Evolutionary conservation across 2,113 vertebrate species (phyloP), one percentile per base, ranked within the genome.

Genomic region (Hydropotes inermis): DNA sequence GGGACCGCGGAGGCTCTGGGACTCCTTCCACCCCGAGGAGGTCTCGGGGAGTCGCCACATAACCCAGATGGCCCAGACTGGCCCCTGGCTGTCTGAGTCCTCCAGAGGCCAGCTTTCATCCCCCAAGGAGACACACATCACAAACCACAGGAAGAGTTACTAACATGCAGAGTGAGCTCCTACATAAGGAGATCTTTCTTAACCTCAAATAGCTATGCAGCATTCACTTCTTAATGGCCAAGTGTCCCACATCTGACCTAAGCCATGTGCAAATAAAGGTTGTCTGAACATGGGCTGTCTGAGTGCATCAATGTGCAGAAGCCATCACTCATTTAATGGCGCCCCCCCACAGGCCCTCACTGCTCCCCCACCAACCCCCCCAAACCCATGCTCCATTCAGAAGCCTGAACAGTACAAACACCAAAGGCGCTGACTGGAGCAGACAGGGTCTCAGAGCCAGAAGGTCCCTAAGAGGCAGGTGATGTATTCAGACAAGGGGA

Each of bases 111-210:
- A 0, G 43, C 30, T 70, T 54, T 36, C 15, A 64, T 33, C 58
- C 86, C 89, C 43, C 3, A 4, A 28, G 23, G 23, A 89, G 43
- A 28, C 14, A 5, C 28, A 70, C 28, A 36, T 45, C 28, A 21
- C 82, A 61, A 78, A 60, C 93, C 70, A 86, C 28, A 87, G 91
- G 78, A 43, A 57, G 81, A 94, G 16, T 54, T 39, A 78, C 47
- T 45, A 36, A 94, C 45, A 79, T 19, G 30, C 25, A 82, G 67
- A 91, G 23, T 74, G 70, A 87, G 39, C 76, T 28, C 61, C 78
- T 50, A 57, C 54, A 55, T 52, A 88, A 78, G 78, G 52, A 19
- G 33, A 54, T 82, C 88, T 87, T 86, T 89, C 84, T 91, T 54
- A 52, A 55, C 39, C 52, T 94, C 45, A 50, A 79, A n/a, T 6